Base-by-base conservation (phyloP, 2,797 vertebrate species). In the Pelochelys cantorii region DNA sequence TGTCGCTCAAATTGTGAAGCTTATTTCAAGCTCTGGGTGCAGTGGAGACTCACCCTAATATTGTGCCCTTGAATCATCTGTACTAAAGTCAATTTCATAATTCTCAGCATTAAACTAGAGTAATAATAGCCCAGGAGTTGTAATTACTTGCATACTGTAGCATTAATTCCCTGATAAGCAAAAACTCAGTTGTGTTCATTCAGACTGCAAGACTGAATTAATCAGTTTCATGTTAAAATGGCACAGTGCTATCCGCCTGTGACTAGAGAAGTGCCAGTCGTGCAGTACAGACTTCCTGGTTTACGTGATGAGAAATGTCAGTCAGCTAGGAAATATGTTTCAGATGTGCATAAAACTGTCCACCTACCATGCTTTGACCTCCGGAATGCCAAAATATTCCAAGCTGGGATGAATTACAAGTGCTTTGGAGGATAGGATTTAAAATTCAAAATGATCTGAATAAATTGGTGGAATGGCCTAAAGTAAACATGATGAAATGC, bases 51-150 rank as follows among this genome's bases (percentile, higher is more conserved):
- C 42, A 9, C 42, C 42, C 42, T 48, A 48, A 48, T 7, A 48
- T 48, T 48, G 42, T 48, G 42, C 10, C 71, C 1, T 27, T 14
- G 2, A 27, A 90, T 87, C 0, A 0, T 85, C 22, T 56, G 25
- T 92, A 95, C 89, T 62, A 74, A 94, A 90, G 71, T 89, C 86
- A 81, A 37, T 48, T 3, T 42, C 79, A 57, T 74, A 48, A 60
- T 81, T 62, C 89, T 92, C 84, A 88, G 1, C 31, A 54, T 90
- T 29, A 31, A 34, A 68, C 1, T 31, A 59, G 60, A 94, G 7
- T 27, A 81, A 52, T 62, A 74, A 59, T 4, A 79, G 14, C 74
- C 89, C 54, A 79, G n/a, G 9, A 31, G 84, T 81, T 88, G 37
- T 90, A 55, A 57, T 37, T 83, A 80, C 11, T 74, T 55, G 15